phyloP scores from a whole-genome alignment of 2,888 invertebrate species.

The Drosophila ezoana region DNA sequence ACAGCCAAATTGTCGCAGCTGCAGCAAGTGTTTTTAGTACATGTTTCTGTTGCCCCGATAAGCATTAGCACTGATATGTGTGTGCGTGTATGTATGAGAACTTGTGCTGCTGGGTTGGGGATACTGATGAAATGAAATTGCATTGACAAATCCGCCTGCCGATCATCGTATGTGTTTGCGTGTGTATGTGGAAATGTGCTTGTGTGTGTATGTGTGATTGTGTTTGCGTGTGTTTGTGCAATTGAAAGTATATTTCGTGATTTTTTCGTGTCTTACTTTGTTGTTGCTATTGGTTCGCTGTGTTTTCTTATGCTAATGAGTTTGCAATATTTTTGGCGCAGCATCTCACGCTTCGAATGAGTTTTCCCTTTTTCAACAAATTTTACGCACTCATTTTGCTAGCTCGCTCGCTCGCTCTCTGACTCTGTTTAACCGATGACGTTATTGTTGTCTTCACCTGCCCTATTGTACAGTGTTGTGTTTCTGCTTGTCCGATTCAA shows the following conservation, averaged over 20 bases:
- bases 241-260: slow-evolving; percentile 49
- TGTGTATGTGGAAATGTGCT: slow-evolving; percentile 15
- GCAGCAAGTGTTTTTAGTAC: slow-evolving; percentile 72
- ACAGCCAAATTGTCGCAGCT: slow-evolving; percentile 63
- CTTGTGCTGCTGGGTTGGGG: slow-evolving; percentile 42
- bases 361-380: slow-evolving; percentile 38
- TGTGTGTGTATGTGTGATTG: slow-evolving; percentile 5
- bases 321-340: slow-evolving; percentile 53
- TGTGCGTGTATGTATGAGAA: slow-evolving; percentile 21
- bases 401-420: slow-evolving; percentile 19
- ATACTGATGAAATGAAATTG: slow-evolving; percentile 62
- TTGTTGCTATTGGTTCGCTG: slow-evolving; percentile 31
- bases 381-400: slow-evolving; percentile 44
- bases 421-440: slow-evolving; percentile 47
- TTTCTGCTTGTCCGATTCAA: slow-evolving; percentile 16
- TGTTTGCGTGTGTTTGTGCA: slow-evolving; percentile 27
- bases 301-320: slow-evolving; percentile 76
- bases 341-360: slow-evolving; percentile 51
- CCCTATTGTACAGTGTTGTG: slow-evolving; percentile 32
- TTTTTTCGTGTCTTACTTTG: slow-evolving; percentile 43
- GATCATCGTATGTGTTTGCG: slow-evolving; percentile 33
- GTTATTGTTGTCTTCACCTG: slow-evolving; percentile 65
- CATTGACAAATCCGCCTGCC: slow-evolving; percentile 57
- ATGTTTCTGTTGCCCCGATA: slow-evolving; percentile 61
- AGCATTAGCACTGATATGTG: slow-evolving; percentile 48